Conservation (phyloP, 2,797 vertebrate genomes). For the Danionella dracula region DNA sequence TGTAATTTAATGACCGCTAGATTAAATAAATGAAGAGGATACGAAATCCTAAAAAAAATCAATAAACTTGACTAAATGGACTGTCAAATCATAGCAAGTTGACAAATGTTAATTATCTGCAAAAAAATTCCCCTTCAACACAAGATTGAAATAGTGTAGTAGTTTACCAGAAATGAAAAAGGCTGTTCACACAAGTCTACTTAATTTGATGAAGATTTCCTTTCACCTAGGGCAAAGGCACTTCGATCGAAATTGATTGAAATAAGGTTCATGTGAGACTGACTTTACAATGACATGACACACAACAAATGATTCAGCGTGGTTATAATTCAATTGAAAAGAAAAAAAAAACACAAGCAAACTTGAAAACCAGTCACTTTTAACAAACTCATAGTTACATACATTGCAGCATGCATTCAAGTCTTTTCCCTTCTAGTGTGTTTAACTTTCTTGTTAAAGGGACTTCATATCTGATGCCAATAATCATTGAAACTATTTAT, state of each 20-base stretch:
- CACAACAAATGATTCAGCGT: conserved; percentile 76
- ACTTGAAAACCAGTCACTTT: conserved; percentile 60
- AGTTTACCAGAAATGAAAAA: conserved; percentile 8
- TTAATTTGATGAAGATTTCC: conserved; percentile 64
- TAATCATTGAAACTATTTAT: conserved; percentile 86
- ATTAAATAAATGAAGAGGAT: conserved; percentile 66
- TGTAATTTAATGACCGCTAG: conserved; percentile 71
- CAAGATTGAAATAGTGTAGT: background rate
- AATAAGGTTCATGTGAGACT: conserved; percentile 60
- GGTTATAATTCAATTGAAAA: conserved; percentile 77
- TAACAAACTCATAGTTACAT: conserved; percentile 58
- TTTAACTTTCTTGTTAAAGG: conserved; percentile 88
- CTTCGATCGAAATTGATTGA: conserved; percentile 47
- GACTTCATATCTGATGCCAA: conserved; percentile 87
- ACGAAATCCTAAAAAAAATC: conserved; percentile 30
- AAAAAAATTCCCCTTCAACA: background rate
- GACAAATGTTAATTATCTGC: background rate
- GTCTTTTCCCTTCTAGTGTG: conserved; percentile 69
- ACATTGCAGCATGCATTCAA: conserved; percentile 82
- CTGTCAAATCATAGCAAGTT: conserved; percentile 62
- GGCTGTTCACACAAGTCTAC: conserved; percentile 28
- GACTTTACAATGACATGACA: conserved; percentile 71
- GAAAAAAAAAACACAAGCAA: conserved; percentile 56
- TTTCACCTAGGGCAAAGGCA: conserved; percentile 73
- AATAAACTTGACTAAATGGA: conserved; percentile 75